phyloP scores from a whole-genome alignment of 1,140 invertebrate genomes.

The Myzus persicae region DNA sequence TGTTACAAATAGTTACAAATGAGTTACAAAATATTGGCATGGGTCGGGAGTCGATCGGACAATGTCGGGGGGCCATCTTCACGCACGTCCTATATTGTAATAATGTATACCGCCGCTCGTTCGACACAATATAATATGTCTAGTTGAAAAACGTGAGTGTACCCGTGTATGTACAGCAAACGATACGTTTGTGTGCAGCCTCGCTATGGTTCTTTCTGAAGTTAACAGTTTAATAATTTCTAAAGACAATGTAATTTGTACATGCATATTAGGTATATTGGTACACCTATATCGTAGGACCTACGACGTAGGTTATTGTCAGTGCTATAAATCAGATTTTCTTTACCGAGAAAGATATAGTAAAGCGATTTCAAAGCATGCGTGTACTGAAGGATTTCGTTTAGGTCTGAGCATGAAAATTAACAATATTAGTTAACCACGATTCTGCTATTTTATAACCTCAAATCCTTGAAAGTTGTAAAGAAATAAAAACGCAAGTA shows the following conservation, averaged over 20 bases:
- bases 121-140: neutral
- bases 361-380: neutral
- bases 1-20: too few relatives aligned
- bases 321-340: neutral
- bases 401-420: neutral
- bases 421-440: slow-evolving; percentile 30
- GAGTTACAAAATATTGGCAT: too few relatives aligned
- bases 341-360: neutral
- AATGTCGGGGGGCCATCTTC: too few relatives aligned
- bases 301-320: neutral
- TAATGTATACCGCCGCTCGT: neutral
- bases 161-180: neutral
- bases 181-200: neutral
- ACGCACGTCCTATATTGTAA: too few relatives aligned
- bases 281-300: too few relatives aligned
- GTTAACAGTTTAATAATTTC: neutral
- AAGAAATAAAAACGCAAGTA: neutral
- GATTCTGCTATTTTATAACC: slow-evolving; percentile 27
- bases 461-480: slow-evolving; percentile 47
- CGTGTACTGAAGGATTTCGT: neutral
- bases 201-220: neutral
- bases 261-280: too few relatives aligned
- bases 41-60: too few relatives aligned
- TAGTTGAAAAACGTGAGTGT: neutral
- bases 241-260: neutral